Base-by-base conservation (phyloP, 2,797 vertebrate genomes). In the Neomorphus geoffroyi region DNA sequence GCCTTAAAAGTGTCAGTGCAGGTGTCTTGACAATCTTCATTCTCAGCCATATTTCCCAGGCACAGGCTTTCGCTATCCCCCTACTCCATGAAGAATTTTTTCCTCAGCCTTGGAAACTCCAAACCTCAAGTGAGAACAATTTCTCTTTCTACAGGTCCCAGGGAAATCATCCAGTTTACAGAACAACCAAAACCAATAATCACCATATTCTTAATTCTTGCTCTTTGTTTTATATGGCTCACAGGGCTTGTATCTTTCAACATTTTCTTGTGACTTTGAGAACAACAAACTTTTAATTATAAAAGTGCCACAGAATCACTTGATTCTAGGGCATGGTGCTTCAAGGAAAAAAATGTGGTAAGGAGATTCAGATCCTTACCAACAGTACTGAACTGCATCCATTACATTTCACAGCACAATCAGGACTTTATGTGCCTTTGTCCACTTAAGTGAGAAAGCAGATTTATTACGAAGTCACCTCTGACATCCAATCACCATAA, bases 1-100 rank as follows among this genome's bases (percentile, higher is more conserved):
- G 93, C 71, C 45, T 85, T 87, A 67, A 94, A 94, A 90, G 87
- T 39, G 84, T 92, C 88, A 92, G 33, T 57, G 88, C 78, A 92
- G 83, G 83, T 92, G 92, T 66, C 78, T 45, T 77, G 64, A 93
- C 83, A 80, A 77, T 75, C 80, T 94, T 94, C 71, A 86, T 67
- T 69, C 67, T 66, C 60, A 24, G 13, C 41, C 22, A 11, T 0
- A 7, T 43, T 41, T 33, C 56, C 66, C 70, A 73, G 50, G 37
- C 86, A 58, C 35, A 56, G 66, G 43, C 11, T 4, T 53, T 58
- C 89, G 46, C 35, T 86, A 11, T 60, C 19, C 39, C 30, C 48
- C 3, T 2, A 10, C 3, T 56, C 43, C 73, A n/a, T 11, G 53
- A 65, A 45, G 57, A 19, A 32, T 18, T 79, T 33, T 10, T 79